Evolutionary conservation across 2,888 invertebrate genomes (phyloP), one percentile per base, ranked within the genome.

Genomic region (Acrobasis suavella): DNA sequence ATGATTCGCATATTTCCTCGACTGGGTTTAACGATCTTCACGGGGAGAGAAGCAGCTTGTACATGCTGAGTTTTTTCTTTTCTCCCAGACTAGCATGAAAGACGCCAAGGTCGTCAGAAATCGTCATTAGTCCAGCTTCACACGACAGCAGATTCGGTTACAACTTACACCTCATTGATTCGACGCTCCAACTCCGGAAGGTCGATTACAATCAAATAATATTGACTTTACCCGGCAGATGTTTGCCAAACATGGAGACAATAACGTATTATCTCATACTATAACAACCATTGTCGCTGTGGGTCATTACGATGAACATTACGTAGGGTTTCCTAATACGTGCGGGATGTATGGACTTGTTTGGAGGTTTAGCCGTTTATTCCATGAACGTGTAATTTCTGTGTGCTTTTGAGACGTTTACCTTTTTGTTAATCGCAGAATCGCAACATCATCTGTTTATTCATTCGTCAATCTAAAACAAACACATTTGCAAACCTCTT

Each of bases 241-340:
- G 56, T 56, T 56, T 56, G 6, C 22, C 56, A 56, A 56, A 56
- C 56, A 56, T 17, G 2, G 16, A 42, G 56, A 56, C 56, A 56
- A 56, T 56, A 56, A 56, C 56, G 22, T 16, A 56, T 56, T 56
- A 56, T 56, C 42, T 56, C 56, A 56, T 42, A 56, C 42, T 16
- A 56, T 56, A 56, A 56, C 42, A 56, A 39, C 55, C 17, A 56
- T 56, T 56, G 56, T 56, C 56, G 22, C 2, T 56, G 39, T 56
- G 16, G 42, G 42, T 42, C 56, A 56, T 56, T 56, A 17, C 56
- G 56, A 46, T 56, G 42, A 42, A 42, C 46, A 10, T 46, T n/a
- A 52, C 42, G 56, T 56, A 17, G 56, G 17, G 42, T 56, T 56
- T 42, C 16, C 39, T 9, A 56, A 56, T 5, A 15, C 42, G 52